Conservation (phyloP, 2,888 invertebrate genomes). For the Lomographa bimaculata region DNA sequence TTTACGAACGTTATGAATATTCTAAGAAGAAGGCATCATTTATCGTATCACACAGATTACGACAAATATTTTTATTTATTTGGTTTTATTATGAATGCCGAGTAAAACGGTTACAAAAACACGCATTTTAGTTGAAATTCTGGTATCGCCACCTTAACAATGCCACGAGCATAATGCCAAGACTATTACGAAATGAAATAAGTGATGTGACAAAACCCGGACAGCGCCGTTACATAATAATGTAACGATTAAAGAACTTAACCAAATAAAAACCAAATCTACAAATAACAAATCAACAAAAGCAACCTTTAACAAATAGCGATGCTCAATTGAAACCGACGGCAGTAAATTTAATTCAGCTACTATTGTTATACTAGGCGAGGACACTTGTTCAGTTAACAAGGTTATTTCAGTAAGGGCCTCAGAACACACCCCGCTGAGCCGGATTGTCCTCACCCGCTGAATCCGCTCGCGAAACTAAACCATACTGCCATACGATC, state of each 20-base stretch:
- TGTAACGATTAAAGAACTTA: slow-evolving; percentile 2
- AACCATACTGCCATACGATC: slow-evolving; percentile 5
- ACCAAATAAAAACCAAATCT: not conserved
- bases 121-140: too few species aligned
- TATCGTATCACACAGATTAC: too few species aligned
- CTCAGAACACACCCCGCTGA: slow-evolving; percentile 22
- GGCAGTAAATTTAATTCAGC: slow-evolving; percentile 24
- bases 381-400: slow-evolving; percentile 29
- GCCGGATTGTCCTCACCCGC: slow-evolving; percentile 29
- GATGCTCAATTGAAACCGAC: slow-evolving; percentile 18
- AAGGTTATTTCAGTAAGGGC: slow-evolving; percentile 32
- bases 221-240: too few species aligned
- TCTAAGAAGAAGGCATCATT: too few species aligned
- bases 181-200: too few species aligned
- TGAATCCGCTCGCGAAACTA: slow-evolving; percentile 11
- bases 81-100: too few species aligned
- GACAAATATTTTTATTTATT: too few species aligned
- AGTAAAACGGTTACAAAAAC: too few species aligned
- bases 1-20: too few species aligned
- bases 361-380: slow-evolving; percentile 22
- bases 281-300: slow-evolving; percentile 6
- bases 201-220: not conserved
- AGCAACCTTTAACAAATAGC: slow-evolving; percentile 13
- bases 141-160: too few species aligned
- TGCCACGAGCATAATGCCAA: slow-evolving; percentile 2